Conservation (phyloP, 2,888 invertebrate genomes). For the Aquatica leii region DNA sequence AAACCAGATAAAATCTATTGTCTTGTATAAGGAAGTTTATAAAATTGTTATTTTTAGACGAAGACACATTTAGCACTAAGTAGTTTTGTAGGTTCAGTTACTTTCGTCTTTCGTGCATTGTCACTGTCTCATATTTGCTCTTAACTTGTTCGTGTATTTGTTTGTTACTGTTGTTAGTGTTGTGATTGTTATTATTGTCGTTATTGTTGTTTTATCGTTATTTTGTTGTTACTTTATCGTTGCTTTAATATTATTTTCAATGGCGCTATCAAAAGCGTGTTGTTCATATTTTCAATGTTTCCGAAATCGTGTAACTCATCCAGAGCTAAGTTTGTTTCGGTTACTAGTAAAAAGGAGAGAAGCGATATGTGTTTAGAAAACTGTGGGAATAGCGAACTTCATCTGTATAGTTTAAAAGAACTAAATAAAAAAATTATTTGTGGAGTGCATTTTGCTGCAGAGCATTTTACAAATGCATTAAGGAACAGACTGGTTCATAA, state of each 20-base stretch:
- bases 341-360: neutral
- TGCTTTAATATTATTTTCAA: neutral
- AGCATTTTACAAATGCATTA: neutral
- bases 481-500: constrained; percentile 6
- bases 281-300: constrained; percentile 5
- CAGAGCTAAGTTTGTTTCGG: constrained; percentile 6
- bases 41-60: neutral
- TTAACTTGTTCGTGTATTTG: neutral
- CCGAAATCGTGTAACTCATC: too few relatives aligned
- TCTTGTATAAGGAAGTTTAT: too few relatives aligned
- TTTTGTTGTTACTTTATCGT: neutral
- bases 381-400: neutral
- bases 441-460: neutral
- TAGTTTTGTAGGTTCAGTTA: neutral
- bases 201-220: too few relatives aligned
- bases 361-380: neutral
- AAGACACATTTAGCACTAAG: neutral
- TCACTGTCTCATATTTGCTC: neutral
- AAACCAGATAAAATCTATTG: too few relatives aligned
- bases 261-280: neutral
- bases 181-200: neutral
- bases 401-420: neutral
- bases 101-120: neutral
- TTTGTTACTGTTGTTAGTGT: neutral
- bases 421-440: neutral